Evolutionary conservation across 2,797 vertebrate genomes (phyloP).

Genomic region (Poecilia picta): DNA sequence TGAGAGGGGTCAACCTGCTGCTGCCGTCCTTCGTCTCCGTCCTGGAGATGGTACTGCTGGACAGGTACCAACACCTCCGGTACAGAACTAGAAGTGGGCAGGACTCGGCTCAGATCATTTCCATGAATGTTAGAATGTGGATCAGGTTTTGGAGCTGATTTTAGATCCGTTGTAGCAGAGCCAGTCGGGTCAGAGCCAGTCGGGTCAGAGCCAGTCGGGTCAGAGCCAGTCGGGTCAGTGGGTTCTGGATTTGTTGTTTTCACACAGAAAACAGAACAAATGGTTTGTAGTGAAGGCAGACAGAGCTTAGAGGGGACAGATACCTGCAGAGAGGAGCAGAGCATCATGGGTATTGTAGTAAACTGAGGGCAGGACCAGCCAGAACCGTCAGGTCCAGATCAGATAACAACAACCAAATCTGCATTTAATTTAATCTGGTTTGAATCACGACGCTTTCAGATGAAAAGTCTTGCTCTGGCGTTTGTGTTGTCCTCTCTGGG

Average conservation of each 20-base stretch:
- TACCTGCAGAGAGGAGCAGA: neutral
- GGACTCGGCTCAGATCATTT: neutral
- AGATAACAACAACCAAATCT: neutral
- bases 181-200: neutral
- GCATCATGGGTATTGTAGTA: neutral
- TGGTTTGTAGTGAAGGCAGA: neutral
- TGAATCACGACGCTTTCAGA: neutral
- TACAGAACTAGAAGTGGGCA: neutral
- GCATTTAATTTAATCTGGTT: neutral
- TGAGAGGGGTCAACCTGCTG: conserved; percentile 91
- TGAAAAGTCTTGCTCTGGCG: neutral
- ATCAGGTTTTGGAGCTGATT: neutral
- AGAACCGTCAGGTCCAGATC: neutral
- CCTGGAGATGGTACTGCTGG: conserved; percentile 91
- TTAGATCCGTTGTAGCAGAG: neutral
- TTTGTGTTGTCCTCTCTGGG: neutral
- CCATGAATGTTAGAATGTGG: neutral
- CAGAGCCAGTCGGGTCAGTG: too few species aligned
- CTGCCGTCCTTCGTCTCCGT: conserved; percentile 91
- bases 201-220: too few species aligned
- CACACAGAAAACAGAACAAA: neutral
- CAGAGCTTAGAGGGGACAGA: neutral
- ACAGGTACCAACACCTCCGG: conserved; percentile 81
- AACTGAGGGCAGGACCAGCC: neutral
- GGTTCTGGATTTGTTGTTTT: neutral